phyloP scores from a whole-genome alignment of 2,888 invertebrate species.

The Cosmia pyralina region DNA sequence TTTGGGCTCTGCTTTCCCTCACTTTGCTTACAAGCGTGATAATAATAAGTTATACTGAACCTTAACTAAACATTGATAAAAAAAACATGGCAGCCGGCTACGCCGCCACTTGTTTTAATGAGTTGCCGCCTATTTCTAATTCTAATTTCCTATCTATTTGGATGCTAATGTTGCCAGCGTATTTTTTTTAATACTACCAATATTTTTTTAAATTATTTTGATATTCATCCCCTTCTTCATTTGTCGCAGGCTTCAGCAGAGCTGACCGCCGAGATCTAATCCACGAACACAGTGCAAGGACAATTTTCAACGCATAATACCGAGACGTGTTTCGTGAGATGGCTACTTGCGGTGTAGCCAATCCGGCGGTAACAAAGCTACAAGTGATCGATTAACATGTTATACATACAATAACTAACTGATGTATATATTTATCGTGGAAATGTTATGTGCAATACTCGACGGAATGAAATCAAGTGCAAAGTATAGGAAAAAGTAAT shows the following conservation, averaged over 20 bases:
- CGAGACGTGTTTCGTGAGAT: conserved; percentile 48
- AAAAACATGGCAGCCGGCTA: background rate
- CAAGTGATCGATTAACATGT: conserved; percentile 59
- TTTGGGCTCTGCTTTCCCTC: background rate
- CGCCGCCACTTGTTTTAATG: background rate
- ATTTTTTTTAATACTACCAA: conserved; percentile 11
- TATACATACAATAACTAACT: conserved; percentile 72
- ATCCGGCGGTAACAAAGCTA: conserved; percentile 60
- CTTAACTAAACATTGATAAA: background rate
- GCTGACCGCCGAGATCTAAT: conserved; percentile 79
- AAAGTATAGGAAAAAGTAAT: conserved; percentile 69
- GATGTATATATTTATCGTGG: conserved; percentile 79
- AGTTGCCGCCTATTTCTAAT: background rate
- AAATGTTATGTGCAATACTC: conserved; percentile 82
- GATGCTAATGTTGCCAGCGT: background rate
- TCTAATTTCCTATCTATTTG: background rate
- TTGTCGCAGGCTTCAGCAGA: conserved; percentile 76
- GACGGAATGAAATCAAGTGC: conserved; percentile 75
- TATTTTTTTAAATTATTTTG: background rate
- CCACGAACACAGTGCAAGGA: conserved; percentile 71
- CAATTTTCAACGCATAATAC: conserved; percentile 58
- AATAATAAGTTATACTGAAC: too few species aligned
- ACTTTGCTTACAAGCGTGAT: too few species aligned
- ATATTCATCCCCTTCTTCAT: background rate
- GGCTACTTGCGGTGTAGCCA: conserved; percentile 33